phyloP scores from a whole-genome alignment of 2,797 vertebrate species.

The Poeciliopsis infans region DNA sequence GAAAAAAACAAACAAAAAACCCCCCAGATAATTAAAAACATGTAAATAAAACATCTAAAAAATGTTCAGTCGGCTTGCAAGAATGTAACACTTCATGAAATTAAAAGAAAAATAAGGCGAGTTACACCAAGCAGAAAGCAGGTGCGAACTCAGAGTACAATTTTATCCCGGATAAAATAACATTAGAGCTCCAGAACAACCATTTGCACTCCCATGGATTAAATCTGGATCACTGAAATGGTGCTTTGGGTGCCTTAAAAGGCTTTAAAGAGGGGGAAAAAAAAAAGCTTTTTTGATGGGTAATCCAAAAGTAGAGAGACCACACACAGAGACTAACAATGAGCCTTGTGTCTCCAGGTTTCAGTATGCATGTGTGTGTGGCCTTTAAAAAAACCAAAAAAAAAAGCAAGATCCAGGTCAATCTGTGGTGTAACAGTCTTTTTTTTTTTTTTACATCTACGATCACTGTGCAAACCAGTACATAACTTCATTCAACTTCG shows the following conservation, averaged over 20 bases:
- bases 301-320: conserved; percentile 60
- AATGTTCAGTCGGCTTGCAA: conserved; percentile 47
- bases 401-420: conserved; percentile 44
- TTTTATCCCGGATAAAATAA: conserved; percentile 51
- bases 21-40: conserved; percentile 20
- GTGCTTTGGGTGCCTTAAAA: conserved; percentile 62
- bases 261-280: conserved; percentile 33
- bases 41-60: conserved; percentile 36
- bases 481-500: conserved; percentile 74
- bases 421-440: conserved; percentile 46
- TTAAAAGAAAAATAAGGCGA: conserved; percentile 26
- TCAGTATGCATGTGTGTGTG: conserved; percentile 52
- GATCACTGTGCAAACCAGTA: conserved; percentile 72
- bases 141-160: conserved; percentile 35
- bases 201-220: conserved; percentile 55
- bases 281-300: conserved; percentile 39
- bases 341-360: conserved; percentile 59
- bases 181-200: conserved; percentile 45
- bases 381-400: conserved; percentile 19
- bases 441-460: conserved; percentile 47
- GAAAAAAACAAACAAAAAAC: background rate
- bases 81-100: conserved; percentile 44
- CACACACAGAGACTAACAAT: conserved; percentile 74
- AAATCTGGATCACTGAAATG: conserved; percentile 59
- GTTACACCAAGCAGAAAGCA: conserved; percentile 31